Evolutionary conservation across 1,140 invertebrate species (phyloP), one percentile per base, ranked within the genome.

Genomic region (Anoplolepis gracilipes): DNA sequence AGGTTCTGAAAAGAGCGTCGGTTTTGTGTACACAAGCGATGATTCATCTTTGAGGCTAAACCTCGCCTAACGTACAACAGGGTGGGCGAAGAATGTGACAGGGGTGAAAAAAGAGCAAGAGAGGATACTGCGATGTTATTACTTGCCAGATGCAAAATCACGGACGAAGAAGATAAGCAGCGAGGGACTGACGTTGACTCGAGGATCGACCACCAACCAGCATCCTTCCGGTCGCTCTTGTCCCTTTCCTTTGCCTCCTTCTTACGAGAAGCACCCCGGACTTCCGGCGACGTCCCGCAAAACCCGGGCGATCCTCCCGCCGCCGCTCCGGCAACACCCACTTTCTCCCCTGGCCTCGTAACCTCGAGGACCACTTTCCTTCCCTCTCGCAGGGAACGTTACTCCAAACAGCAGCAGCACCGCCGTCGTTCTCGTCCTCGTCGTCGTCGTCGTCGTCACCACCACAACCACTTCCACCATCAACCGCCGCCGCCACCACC

Each of bases 301-400:
- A 81, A 79, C 36, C 55, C 69, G 65, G 70, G 16, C 46, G 82
- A 70, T 76, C 64, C 70, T 84, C 62, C 82, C 73, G 57, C 25
- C 30, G 87, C 67, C 64, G 81, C 76, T 85, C 84, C 85, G 90
- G 90, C 90, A 91, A 91, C 90, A 91, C 90, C 90, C 90, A 91
- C 90, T 91, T 91, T 90, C 90, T 90, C 84, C 85, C 84, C 85
- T 91, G 90, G 84, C 90, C 90, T 89, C 90, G 90, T 91, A 91
- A 91, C 90, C 90, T 85, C 90, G 86, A 90, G 77, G 88, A 62
- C 84, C 78, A 89, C 88, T 88, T 88, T 87, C 87, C 75, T 85
- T 82, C 70, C 72, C 87, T 79, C 64, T 77, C 86, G 82, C 75
- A 65, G 76, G 82, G 81, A 77, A 85, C 78, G 79, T 61, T 46